phyloP scores from a whole-genome alignment of 2,888 invertebrate species.

The Tachina fera region DNA sequence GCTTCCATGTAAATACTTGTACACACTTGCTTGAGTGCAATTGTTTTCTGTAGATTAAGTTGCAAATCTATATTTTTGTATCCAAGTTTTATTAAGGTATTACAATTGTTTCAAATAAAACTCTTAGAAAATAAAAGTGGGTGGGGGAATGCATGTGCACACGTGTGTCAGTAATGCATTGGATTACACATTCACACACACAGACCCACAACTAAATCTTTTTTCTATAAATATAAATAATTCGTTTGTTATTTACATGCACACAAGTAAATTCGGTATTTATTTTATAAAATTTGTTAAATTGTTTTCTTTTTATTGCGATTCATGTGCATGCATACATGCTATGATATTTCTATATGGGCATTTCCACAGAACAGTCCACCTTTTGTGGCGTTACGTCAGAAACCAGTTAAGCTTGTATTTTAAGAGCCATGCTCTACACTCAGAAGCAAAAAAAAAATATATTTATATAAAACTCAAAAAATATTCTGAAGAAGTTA shows the following conservation, averaged over 20 bases:
- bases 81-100: conserved; percentile 54
- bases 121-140: not conserved
- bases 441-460: no score
- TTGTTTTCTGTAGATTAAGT: conserved; percentile 19
- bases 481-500: no score
- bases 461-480: no score
- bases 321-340: not conserved
- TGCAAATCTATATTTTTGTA: conserved; percentile 58
- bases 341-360: not conserved
- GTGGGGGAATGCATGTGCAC: not conserved
- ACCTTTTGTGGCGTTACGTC: no score
- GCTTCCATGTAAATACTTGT: not conserved
- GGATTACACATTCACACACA: not conserved
- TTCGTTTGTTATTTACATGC: conserved; percentile 22
- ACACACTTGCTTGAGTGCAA: not conserved
- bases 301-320: not conserved
- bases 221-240: not conserved
- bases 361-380: no score
- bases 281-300: conserved; percentile 11
- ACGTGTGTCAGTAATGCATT: not conserved
- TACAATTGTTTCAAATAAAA: conserved; percentile 53
- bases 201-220: not conserved
- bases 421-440: no score
- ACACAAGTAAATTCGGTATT: conserved; percentile 5
- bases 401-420: no score